Conservation (phyloP, 2,113 vertebrate genomes). For the Gymnobelideus leadbeateri region DNA sequence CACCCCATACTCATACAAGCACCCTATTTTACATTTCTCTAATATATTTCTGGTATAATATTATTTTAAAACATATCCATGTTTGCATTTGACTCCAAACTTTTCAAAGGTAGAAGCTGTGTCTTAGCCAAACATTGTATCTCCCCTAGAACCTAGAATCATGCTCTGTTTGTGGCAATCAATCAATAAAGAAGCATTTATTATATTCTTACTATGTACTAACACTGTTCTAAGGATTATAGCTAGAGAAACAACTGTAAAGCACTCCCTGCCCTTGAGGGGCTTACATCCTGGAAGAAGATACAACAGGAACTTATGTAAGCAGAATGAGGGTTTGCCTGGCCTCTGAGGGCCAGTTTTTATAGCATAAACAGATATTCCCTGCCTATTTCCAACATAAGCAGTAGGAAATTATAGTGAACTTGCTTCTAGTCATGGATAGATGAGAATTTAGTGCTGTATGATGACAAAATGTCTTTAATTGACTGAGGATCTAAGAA, state of each 20-base stretch:
- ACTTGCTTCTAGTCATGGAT: not conserved
- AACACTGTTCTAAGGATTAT: not conserved
- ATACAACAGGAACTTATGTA: not conserved
- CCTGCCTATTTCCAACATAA: not conserved
- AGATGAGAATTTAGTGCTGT: not conserved
- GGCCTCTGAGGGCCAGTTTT: not conserved
- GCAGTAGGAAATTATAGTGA: not conserved
- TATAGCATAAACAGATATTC: not conserved
- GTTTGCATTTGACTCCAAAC: not conserved
- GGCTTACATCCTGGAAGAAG: not conserved
- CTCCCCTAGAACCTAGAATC: too few species aligned
- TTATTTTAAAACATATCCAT: not conserved
- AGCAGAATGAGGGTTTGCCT: not conserved
- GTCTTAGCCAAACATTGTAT: not conserved
- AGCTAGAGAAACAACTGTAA: not conserved
- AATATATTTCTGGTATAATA: not conserved
- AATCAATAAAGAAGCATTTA: not conserved
- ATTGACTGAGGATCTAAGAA: not conserved
- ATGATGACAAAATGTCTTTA: not conserved
- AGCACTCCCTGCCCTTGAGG: not conserved
- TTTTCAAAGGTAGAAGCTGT: not conserved
- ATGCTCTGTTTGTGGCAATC: not conserved
- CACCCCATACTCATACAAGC: not conserved
- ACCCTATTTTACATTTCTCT: not conserved
- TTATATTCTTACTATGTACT: not conserved